Base-by-base conservation (phyloP, 2,113 vertebrate species). In the Nipponia nippon region DNA sequence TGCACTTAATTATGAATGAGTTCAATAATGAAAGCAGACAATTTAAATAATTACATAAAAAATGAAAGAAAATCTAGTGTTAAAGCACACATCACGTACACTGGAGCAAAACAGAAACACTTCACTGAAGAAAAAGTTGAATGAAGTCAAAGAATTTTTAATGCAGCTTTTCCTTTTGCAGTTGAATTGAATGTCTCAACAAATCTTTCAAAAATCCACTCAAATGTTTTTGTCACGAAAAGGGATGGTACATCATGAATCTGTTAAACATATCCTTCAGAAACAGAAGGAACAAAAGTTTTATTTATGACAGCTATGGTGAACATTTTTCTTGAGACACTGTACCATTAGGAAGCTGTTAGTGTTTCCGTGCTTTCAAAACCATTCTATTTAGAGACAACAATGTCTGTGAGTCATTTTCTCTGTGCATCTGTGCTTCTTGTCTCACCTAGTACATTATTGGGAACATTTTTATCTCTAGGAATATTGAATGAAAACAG, bases 61-160 rank as follows among this genome's bases (percentile, higher is more conserved):
- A 87, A 84, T 32, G 6, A 87, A 95, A 90, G 18, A 94, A 87
- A 82, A 65, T 11, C 21, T 81, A 76, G 55, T 56, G 91, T 96
- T 90, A 62, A 85, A 90, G 52, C 25, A 72, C n/a, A 42, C 11
- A 46, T 7, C 40, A 27, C 1, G 2, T 46, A 62, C 34, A 71
- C 13, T 9, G 15, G 30, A 85, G 63, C 13, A 92, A 93, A 95
- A 32, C 23, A 89, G 56, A 92, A 84, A 38, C 7, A 71, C 9
- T 87, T 86, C 32, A 75, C 19, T 70, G 38, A 94, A 87, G 34
- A 83, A 83, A 86, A 95, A 83, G 53, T 32, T 96, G 62, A 96
- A 82, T 75, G 22, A 90, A 89, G 26, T 80, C 8, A 87, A 93
- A 30, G 4, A 72, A 38, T 70, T 81, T 90, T 93, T 80, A 91